Percentiles rank a stretch among this genome's conserved stretches.
These are phyloP conservation scores for Drosophila aldrichi DNA, from an alignment of 2,888 invertebrate species.

Conservation along the genomic window DNA sequence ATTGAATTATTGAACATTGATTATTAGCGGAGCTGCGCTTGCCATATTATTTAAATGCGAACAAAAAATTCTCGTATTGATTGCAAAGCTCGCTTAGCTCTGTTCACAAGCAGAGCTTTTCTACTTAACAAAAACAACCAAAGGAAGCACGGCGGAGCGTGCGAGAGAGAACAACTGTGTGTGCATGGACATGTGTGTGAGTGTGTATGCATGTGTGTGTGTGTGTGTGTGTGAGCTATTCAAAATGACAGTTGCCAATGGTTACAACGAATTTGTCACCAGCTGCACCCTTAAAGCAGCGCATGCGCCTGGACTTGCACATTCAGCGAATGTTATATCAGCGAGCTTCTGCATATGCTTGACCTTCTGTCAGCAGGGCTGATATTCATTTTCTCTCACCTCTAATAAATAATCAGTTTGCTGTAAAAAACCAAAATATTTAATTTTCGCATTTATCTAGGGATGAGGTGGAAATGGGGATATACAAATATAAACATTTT, in stretches of 20 bases:
- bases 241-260: conserved; percentile 48
- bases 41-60: conserved; percentile 34
- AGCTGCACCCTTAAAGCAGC: conserved; percentile 44
- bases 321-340: not conserved
- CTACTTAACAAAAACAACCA: conserved; percentile 18
- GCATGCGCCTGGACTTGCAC: conserved; percentile 40
- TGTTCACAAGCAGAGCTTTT: conserved; percentile 47
- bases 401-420: not conserved
- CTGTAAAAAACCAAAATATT: not conserved
- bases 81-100: conserved; percentile 44
- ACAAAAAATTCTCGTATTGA: conserved; percentile 57
- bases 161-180: not conserved
- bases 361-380: not conserved
- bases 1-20: conserved; percentile 5
- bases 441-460: no score
- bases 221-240: conserved; percentile 12
- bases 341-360: conserved; percentile 9
- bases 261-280: conserved; percentile 27
- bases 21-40: conserved; percentile 15
- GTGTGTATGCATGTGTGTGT: not conserved
- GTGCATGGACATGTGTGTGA: no score
- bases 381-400: not conserved
- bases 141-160: conserved; percentile 3
- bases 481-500: no score
- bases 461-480: no score